phyloP scores from a whole-genome alignment of 2,113 vertebrate species.

The Lates calcarifer region DNA sequence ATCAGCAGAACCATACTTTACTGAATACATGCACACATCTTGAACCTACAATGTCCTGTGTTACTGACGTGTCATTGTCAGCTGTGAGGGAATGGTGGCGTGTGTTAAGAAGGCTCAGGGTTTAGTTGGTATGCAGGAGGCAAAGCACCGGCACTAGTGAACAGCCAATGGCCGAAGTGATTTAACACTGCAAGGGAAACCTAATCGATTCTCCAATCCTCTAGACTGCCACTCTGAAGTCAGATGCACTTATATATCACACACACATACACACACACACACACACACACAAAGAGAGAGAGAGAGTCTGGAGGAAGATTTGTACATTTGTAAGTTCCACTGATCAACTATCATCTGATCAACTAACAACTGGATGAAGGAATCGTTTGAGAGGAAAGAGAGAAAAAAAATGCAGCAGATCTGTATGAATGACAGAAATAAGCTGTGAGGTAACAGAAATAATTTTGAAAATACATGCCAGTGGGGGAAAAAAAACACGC shows the following conservation, averaged over 20 bases:
- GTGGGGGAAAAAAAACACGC: not conserved
- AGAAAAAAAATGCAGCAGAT: not conserved
- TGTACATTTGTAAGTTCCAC: constrained; percentile 15
- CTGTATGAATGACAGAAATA: constrained; percentile 28
- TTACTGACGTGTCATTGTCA: constrained; percentile 3
- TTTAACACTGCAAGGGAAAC: constrained; percentile 61
- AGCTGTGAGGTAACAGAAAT: not conserved
- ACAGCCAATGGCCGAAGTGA: constrained; percentile 59
- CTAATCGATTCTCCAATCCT: constrained; percentile 72
- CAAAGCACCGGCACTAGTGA: constrained; percentile 44
- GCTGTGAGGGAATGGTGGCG: constrained; percentile 25
- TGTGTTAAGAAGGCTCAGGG: constrained; percentile 33
- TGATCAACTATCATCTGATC: not conserved
- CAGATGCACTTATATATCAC: constrained; percentile 57
- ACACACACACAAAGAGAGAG: not conserved
- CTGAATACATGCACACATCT: constrained; percentile 21
- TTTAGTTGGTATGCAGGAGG: constrained; percentile 66
- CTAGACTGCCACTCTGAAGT: constrained; percentile 65
- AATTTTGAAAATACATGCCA: constrained; percentile 14
- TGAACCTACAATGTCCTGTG: constrained; percentile 27
- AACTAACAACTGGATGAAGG: not conserved
- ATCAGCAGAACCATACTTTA: constrained; percentile 16
- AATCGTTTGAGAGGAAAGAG: not conserved
- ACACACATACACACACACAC: constrained; percentile 14
- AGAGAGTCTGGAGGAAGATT: not conserved